Conservation (phyloP, 2,888 invertebrate genomes). For the Timema cristinae region DNA sequence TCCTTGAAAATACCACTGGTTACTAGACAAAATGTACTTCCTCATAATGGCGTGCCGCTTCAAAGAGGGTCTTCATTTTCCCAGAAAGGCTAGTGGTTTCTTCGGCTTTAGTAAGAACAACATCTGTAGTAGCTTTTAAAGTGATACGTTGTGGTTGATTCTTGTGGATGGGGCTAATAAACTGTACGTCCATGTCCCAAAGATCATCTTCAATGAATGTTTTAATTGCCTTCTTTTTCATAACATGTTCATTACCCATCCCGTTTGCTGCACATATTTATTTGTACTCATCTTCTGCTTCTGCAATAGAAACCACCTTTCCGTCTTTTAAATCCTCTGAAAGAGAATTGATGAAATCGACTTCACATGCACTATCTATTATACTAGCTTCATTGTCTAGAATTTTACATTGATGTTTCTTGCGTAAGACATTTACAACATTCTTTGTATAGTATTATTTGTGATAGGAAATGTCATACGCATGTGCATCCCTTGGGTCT, state of each 20-base stretch:
- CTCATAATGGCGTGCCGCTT: background rate
- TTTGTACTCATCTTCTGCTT: slow-evolving; percentile 15
- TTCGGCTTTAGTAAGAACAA: background rate
- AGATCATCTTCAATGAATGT: background rate
- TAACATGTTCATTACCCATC: background rate
- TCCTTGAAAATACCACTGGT: slow-evolving; percentile 1
- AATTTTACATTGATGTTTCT: background rate
- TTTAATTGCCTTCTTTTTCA: slow-evolving; percentile 10
- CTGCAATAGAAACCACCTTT: slow-evolving; percentile 11
- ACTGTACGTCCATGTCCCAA: slow-evolving; percentile 8
- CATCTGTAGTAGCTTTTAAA: slow-evolving; percentile 7
- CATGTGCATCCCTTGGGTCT: slow-evolving; percentile 8
- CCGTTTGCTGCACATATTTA: slow-evolving; percentile 4
- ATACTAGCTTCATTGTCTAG: background rate
- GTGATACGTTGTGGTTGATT: slow-evolving; percentile 4
- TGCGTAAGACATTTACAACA: slow-evolving; percentile 10
- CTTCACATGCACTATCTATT: slow-evolving; percentile 10
- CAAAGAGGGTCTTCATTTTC: background rate
- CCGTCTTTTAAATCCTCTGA: slow-evolving; percentile 4
- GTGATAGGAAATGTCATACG: slow-evolving; percentile 8
- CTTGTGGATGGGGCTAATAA: background rate
- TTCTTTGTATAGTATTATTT: background rate
- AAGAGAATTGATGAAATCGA: slow-evolving; percentile 7
- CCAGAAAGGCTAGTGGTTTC: slow-evolving; percentile 10
- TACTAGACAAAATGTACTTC: slow-evolving; percentile 3